These are phyloP conservation scores for Lampris megalopsis DNA, from an alignment of 2,113 vertebrate genomes.

Conservation along the genomic window DNA sequence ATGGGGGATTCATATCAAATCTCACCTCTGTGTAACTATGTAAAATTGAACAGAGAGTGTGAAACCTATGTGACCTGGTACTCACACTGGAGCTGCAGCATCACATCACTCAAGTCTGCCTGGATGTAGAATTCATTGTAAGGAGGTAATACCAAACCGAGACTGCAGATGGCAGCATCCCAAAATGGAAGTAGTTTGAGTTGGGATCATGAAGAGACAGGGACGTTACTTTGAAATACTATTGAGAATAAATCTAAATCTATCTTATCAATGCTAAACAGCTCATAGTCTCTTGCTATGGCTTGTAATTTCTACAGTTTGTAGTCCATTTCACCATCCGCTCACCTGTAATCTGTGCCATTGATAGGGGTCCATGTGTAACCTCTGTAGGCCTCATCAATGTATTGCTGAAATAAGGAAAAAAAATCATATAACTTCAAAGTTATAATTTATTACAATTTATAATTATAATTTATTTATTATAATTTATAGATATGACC, in stretches of 20 bases:
- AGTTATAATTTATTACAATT: too few species aligned
- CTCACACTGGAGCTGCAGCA: conserved; percentile 99
- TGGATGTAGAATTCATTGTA: conserved; percentile 97
- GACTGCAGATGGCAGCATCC: conserved; percentile 79
- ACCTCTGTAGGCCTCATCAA: conserved; percentile 90
- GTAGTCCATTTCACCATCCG: neutral
- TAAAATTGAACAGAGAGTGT: neutral
- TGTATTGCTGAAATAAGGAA: conserved; percentile 87
- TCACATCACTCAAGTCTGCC: conserved; percentile 97
- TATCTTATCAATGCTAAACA: neutral
- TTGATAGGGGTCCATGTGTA: conserved; percentile 97
- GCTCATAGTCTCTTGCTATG: neutral
- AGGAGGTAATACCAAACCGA: conserved; percentile 92
- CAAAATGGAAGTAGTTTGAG: conserved; percentile 20
- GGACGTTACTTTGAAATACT: neutral
- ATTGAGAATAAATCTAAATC: neutral
- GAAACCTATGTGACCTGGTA: conserved; percentile 67
- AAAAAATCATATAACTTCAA: conserved; percentile 14
- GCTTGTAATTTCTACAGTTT: neutral
- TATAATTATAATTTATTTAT: too few species aligned
- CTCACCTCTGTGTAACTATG: neutral
- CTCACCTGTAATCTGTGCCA: conserved; percentile 98
- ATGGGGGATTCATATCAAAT: too few species aligned
- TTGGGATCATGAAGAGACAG: neutral
- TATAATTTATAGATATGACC: too few species aligned